Percentiles rank a stretch among this genome's conserved stretches.
phyloP scores from a whole-genome alignment of 2,113 vertebrate species.

The Alces alces region DNA sequence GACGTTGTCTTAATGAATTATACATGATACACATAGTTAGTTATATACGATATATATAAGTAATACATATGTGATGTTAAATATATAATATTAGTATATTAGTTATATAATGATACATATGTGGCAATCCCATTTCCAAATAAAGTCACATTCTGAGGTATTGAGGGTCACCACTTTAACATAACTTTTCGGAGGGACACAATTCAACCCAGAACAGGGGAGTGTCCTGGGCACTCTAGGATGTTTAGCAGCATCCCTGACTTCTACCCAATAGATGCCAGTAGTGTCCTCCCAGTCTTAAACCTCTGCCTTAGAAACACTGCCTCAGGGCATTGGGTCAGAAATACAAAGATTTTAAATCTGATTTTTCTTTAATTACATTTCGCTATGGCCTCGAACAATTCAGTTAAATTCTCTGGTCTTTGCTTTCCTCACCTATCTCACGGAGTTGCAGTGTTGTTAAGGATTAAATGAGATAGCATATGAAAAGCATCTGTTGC shows the following conservation, averaged over 20 bases:
- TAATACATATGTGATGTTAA: neutral
- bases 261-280: neutral
- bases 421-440: neutral
- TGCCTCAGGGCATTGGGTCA: neutral
- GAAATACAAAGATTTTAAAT: neutral
- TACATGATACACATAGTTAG: neutral
- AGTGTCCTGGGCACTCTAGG: fast-evolving
- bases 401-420: neutral
- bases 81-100: neutral
- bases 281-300: neutral
- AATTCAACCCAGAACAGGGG: neutral
- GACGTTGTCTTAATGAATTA: neutral
- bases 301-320: neutral
- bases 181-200: neutral
- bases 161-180: neutral
- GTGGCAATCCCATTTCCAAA: neutral
- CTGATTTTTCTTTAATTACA: neutral
- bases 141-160: neutral
- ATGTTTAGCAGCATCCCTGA: neutral
- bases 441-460: too few relatives aligned
- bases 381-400: neutral
- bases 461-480: neutral
- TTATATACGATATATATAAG: neutral
- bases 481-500: neutral
- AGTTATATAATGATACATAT: neutral